Evolutionary conservation across 2,888 invertebrate genomes (phyloP), one percentile per base, ranked within the genome.

Genomic region (Dascillus cervinus): DNA sequence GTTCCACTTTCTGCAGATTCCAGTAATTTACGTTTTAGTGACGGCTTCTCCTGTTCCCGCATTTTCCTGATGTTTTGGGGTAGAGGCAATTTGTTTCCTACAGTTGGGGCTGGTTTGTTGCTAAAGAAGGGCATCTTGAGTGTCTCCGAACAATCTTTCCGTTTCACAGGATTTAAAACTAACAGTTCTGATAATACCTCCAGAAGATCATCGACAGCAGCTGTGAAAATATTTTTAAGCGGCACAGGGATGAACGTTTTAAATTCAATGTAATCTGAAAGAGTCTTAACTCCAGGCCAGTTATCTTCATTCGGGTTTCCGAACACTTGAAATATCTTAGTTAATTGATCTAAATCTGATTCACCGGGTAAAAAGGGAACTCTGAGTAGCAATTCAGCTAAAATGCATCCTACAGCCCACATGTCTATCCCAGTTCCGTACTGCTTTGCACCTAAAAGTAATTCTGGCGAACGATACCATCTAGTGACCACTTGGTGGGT

Each of bases 361-460:
- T 97, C 97, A 3, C 97, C 97, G 1, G 96, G 92, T 39, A 99
- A 72, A 55, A 99, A 86, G 1, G 98, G 97, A 3, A 85, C 81
- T 42, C 92, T 69, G n/a, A 92, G 67, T 26, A 92, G 65, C 11
- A 98, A 70, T 65, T 98, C 98, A 0, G 95, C 98, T 40, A 98
- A 64, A 56, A 99, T 97, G 61, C 98, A 99, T 3, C 98, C 98
- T 6, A 95, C 79, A 3, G 98, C 96, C 98, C 98, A 99, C 72
- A 97, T 94, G 58, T 99, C 98, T 9, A 99, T 87, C 2, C 92
- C 92, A 6, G 86, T 87, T 8, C 92, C 88, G 64, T 99, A 99
- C 56, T 89, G 86, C 25, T 89, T 75, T 1, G 97, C 92, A 11
- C 98, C 98, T 67, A 88, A 96, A 19, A 98, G 67, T 14, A 99